Evolutionary conservation across 37 sponge, comb jelly and placozoan genomes (phyloP), one percentile per base, ranked within the genome.

Genomic region (Cliona cf. orientalis): DNA sequence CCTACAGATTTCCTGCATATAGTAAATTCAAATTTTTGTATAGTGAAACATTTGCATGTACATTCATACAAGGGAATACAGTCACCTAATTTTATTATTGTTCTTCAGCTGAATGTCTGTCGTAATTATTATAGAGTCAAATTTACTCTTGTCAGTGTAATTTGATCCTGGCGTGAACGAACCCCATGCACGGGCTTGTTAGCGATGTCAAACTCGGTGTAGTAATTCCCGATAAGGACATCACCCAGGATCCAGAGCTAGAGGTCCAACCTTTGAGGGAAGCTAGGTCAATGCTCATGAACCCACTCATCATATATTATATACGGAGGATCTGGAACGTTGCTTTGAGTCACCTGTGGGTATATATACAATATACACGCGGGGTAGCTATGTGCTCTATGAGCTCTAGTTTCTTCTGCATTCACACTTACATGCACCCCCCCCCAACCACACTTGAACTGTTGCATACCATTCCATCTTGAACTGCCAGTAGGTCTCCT

Each of bases 171-270:
- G 93, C 64, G 4, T 31, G 42, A 39, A 92, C 94, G 66, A 93
- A 91, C 0, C 94, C 94, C 33, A 96, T 84, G n/a, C n/a, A n/a
- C 86, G 11, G 90, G 70, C 63, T 81, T 88, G 77, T 93, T 91
- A 7, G 56, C 84, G 63, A 93, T 80, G 60, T 98, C 95, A 83
- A 90, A 98, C 38, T 85, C 82, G 33, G 95, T 91, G 87, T 95
- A 95, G 81, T 87, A 98, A 31, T 70, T 86, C 0, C 95, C 96
- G 46, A 92, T 90, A 83, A 98, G 95, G 11, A 96, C 95, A 63
- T 98, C 99, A 25, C 99, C 99, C 40, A 98, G 87, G 55, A 98
- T 98, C 97, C 97, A 98, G 75, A 88, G 61, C n/a, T n/a, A n/a
- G 61, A 40, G 89, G 91, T 25, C 81, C 86, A 44, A 75, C 58